A percentile compares a stretch with the other conserved stretches of the same genome.
phyloP scores from a whole-genome alignment of 1,140 invertebrate genomes.

The Glossosoma conforme region DNA sequence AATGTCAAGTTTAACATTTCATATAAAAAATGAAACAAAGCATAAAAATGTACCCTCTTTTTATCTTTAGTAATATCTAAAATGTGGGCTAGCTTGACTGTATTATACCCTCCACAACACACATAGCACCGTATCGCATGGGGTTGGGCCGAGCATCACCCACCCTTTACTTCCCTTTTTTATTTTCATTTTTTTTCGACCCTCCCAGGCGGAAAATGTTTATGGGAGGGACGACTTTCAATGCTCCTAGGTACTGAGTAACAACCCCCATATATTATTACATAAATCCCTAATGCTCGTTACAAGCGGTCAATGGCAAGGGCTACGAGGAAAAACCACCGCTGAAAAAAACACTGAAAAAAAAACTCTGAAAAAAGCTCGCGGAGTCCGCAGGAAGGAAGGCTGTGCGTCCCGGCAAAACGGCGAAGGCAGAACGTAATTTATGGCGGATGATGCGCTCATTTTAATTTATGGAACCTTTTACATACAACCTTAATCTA shows the following conservation, averaged over 20 bases:
- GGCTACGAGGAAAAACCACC: constrained; percentile 10
- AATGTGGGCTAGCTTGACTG: no score
- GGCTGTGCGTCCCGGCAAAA: no score
- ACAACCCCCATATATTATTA: constrained; percentile 30
- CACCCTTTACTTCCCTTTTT: constrained; percentile 24
- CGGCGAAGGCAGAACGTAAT: not conserved
- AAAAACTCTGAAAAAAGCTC: constrained; percentile 5
- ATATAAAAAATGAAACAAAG: no score
- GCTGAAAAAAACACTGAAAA: constrained; percentile 13
- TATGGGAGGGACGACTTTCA: constrained; percentile 32
- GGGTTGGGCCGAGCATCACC: constrained; percentile 14
- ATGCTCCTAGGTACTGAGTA: constrained; percentile 29
- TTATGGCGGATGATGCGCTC: no score
- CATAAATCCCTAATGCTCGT: constrained; percentile 31
- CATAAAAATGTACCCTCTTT: no score
- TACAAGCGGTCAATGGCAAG: constrained; percentile 26
- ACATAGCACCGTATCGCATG: constrained; percentile 17
- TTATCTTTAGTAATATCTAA: no score
- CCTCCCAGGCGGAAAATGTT: constrained; percentile 31
- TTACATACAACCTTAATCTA: no score
- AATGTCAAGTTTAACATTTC: no score
- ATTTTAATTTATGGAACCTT: no score
- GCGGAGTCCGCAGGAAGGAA: no score
- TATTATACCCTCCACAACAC: constrained; percentile 12
- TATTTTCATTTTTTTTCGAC: constrained; percentile 31